A percentile compares a stretch with the other conserved stretches of the same genome.
phyloP scores from a whole-genome alignment of 2,113 vertebrate genomes.

The Rutilus rutilus region DNA sequence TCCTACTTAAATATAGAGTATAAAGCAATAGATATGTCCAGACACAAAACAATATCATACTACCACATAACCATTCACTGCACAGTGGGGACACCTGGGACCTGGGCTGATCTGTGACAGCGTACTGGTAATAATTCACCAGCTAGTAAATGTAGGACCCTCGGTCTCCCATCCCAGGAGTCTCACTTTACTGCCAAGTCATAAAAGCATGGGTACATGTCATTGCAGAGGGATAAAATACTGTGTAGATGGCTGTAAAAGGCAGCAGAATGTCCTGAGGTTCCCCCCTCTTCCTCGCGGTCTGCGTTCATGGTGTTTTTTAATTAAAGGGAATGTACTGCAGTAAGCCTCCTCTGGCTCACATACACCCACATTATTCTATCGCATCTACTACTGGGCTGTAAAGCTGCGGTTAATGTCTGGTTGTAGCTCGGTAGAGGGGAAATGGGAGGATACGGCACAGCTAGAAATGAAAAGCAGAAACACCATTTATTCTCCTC shows the following conservation, averaged over 20 bases:
- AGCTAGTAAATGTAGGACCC: constrained; percentile 53
- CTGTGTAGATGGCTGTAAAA: constrained; percentile 67
- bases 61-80: constrained; percentile 34
- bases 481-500: constrained; percentile 74
- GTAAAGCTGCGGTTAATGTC: constrained; percentile 49
- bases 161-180: constrained; percentile 44
- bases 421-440: constrained; percentile 3
- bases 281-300: constrained; percentile 51
- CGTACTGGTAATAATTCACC: constrained; percentile 50
- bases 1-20: constrained; percentile 3
- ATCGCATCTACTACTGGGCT: constrained; percentile 56
- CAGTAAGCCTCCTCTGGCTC: constrained; percentile 53
- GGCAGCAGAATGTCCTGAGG: constrained; percentile 58
- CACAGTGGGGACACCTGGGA: constrained; percentile 34
- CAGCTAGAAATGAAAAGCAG: constrained; percentile 47
- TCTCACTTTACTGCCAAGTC: constrained; percentile 51
- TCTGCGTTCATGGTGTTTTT: constrained; percentile 61
- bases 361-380: constrained; percentile 57
- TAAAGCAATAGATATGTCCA: constrained; percentile 14
- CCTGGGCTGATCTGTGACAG: constrained; percentile 38
- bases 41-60: constrained; percentile 41
- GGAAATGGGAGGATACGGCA: constrained; percentile 44
- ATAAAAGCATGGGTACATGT: constrained; percentile 58
- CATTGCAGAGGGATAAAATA: constrained; percentile 69
- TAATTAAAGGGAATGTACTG: constrained; percentile 65